These are phyloP conservation scores for Hycleus phaleratus DNA, from an alignment of 1,140 invertebrate genomes.

Conservation along the genomic window DNA sequence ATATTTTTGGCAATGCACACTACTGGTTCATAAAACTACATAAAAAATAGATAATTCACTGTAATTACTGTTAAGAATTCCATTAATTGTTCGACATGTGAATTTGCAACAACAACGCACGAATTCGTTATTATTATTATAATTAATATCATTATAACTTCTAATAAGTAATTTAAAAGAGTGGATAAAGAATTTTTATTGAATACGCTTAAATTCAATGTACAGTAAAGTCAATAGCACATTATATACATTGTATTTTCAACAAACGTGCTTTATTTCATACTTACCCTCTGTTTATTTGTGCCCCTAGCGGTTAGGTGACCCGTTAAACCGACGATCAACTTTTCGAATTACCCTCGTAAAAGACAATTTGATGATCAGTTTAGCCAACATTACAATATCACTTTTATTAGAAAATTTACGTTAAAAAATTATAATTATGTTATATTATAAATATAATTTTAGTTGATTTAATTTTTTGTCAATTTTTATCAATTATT, in stretches of 20 bases:
- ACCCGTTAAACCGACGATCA: no score
- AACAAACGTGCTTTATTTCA: background rate
- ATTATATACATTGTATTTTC: constrained; percentile 31
- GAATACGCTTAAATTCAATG: constrained; percentile 23
- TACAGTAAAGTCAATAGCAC: constrained; percentile 26
- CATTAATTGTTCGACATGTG: constrained; percentile 6
- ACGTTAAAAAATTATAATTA: no score
- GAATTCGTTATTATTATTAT: constrained; percentile 4
- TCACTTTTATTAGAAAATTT: no score
- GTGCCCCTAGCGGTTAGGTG: no score
- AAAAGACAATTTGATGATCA: no score
- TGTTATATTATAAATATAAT: no score
- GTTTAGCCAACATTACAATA: no score
- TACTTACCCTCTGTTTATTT: no score
- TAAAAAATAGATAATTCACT: background rate
- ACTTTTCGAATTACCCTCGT: no score
- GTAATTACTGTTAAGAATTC: background rate
- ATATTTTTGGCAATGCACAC: constrained; percentile 8
- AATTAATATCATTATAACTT: no score
- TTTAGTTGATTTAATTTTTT: no score
- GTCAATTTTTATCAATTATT: no score
- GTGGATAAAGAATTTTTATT: constrained; percentile 15
- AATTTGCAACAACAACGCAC: constrained; percentile 13
- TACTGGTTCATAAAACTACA: constrained; percentile 2
- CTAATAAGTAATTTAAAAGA: constrained; percentile 9